Percentiles rank a stretch among this genome's conserved stretches.
Evolutionary conservation across 2,888 invertebrate genomes (phyloP).

Genomic region (Cantharis rufa): DNA sequence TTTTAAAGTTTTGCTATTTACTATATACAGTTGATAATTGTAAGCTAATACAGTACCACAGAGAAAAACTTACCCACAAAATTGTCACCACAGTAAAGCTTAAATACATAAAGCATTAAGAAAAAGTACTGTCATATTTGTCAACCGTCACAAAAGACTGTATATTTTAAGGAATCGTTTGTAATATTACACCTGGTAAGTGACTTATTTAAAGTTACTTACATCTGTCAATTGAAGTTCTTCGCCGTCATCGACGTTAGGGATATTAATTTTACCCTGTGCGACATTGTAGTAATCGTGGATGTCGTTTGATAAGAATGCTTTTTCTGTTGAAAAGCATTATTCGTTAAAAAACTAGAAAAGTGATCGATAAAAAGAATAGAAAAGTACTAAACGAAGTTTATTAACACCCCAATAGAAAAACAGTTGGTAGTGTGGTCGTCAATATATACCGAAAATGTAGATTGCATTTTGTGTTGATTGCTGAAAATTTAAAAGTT

Average conservation of each 20-base stretch:
- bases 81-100: constrained; percentile 12
- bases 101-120: background rate
- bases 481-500: background rate
- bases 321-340: constrained; percentile 67
- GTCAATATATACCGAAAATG: background rate
- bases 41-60: background rate
- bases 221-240: constrained; percentile 88
- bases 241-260: constrained; percentile 93
- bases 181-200: background rate
- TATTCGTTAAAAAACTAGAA: constrained; percentile 5
- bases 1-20: background rate
- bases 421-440: background rate
- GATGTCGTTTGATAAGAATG: constrained; percentile 84
- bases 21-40: background rate
- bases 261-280: constrained; percentile 96
- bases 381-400: background rate
- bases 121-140: background rate
- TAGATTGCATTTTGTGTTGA: background rate
- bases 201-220: constrained; percentile 61
- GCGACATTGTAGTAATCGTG: constrained; percentile 92
- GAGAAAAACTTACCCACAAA: constrained; percentile 15
- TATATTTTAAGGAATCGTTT: background rate
- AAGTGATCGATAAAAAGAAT: background rate
- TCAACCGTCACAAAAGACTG: constrained; percentile 1
- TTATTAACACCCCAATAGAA: background rate